Conservation (phyloP, 2,888 invertebrate species). For the Caenorhabditis zanzibari region DNA sequence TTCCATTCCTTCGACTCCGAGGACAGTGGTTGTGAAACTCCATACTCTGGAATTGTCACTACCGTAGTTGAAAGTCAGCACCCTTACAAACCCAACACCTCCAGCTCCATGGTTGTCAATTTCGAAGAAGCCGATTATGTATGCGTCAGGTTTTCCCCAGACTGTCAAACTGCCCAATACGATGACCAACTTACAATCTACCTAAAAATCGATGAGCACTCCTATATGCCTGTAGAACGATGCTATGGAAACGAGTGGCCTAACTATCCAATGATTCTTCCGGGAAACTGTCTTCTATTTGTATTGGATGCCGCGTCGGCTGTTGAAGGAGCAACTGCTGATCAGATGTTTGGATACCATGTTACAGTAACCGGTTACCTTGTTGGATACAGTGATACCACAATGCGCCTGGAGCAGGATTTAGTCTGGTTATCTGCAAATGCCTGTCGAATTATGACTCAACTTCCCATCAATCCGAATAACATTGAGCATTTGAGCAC, state of each 20-base stretch:
- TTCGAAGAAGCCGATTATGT: slow-evolving; percentile 93
- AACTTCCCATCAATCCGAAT: slow-evolving; percentile 71
- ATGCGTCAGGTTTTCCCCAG: slow-evolving; percentile 91
- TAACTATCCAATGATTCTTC: slow-evolving; percentile 85
- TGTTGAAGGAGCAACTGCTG: slow-evolving; percentile 71
- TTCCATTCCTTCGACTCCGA: slow-evolving; percentile 51
- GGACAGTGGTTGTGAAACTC: slow-evolving; percentile 53
- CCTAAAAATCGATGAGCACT: slow-evolving; percentile 79
- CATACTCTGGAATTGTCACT: slow-evolving; percentile 59
- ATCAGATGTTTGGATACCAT: slow-evolving; percentile 80
- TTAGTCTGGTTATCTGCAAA: slow-evolving; percentile 80
- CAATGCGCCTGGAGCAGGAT: slow-evolving; percentile 79
- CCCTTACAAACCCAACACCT: slow-evolving; percentile 90
- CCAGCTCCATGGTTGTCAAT: slow-evolving; percentile 87
- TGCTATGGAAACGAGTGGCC: slow-evolving; percentile 88
- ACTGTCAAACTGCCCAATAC: slow-evolving; percentile 87
- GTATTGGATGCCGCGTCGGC: slow-evolving; percentile 92
- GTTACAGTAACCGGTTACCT: slow-evolving; percentile 79
- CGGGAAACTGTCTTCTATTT: slow-evolving; percentile 92
- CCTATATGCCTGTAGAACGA: slow-evolving; percentile 83
- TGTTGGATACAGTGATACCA: slow-evolving; percentile 55
- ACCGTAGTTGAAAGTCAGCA: slow-evolving; percentile 91
- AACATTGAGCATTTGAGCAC: slow-evolving; percentile 85
- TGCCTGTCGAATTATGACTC: slow-evolving; percentile 79
- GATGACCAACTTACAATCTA: slow-evolving; percentile 89